A percentile compares a stretch with the other conserved stretches of the same genome.
These are phyloP conservation scores for Oryzias celebensis DNA, from an alignment of 2,113 vertebrate species.

Conservation along the genomic window DNA sequence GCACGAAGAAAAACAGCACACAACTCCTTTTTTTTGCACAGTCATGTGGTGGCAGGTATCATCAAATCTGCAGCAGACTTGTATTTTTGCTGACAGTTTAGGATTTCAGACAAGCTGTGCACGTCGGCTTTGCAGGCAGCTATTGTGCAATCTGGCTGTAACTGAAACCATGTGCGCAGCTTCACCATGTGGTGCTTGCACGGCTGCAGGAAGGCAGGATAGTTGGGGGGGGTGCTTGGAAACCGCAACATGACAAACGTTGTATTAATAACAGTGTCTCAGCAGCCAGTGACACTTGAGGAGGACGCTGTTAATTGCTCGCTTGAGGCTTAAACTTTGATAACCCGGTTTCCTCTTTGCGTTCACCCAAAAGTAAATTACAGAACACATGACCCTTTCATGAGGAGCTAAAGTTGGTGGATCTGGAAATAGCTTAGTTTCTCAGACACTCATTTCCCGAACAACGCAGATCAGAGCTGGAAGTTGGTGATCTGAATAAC, in stretches of 20 bases:
- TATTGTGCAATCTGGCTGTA: conserved; percentile 32
- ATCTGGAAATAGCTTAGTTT: background rate
- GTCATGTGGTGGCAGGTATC: conserved; percentile 3
- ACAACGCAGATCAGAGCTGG: conserved; percentile 4
- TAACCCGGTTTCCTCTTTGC: conserved; percentile 49
- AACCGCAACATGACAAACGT: conserved; percentile 72
- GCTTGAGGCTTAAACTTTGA: conserved; percentile 21
- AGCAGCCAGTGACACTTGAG: conserved; percentile 37
- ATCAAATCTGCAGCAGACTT: conserved; percentile 6
- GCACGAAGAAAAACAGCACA: conserved; percentile 16
- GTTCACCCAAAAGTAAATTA: background rate
- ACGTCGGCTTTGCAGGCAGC: conserved; percentile 12
- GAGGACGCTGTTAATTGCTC: conserved; percentile 32
- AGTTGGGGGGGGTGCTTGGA: conserved; percentile 32
- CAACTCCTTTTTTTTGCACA: conserved; percentile 1
- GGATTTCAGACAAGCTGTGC: conserved; percentile 7
- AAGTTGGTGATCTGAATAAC: conserved; percentile 40
- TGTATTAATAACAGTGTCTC: conserved; percentile 59
- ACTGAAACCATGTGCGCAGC: conserved; percentile 53
- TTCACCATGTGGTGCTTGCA: conserved; percentile 51
- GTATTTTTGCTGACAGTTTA: conserved; percentile 9
- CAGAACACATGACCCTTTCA: background rate
- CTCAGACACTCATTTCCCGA: conserved; percentile 5
- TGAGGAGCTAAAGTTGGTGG: background rate
- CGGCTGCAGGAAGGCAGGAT: conserved; percentile 26